phyloP scores from a whole-genome alignment of 2,888 invertebrate species.

The Nephrotoma guestfalica region DNA sequence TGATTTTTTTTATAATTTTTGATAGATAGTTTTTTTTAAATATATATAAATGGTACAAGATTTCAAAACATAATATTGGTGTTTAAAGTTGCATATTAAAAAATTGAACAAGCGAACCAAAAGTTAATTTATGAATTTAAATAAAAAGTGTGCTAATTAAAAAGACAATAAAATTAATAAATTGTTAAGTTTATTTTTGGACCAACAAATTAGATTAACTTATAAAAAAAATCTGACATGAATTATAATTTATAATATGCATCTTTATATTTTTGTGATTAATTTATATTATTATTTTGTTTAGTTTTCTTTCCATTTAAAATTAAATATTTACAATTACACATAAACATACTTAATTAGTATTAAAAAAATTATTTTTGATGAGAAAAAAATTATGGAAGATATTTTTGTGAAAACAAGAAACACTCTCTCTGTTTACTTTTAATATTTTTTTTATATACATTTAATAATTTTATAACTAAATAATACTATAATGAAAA shows the following conservation, averaged over 20 bases:
- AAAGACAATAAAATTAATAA: not conserved
- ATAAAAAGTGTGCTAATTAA: not conserved
- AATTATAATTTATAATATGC: not conserved
- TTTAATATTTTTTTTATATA: not conserved
- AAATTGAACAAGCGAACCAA: not conserved
- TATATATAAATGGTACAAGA: no score
- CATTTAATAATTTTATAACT: not conserved
- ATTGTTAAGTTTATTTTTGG: not conserved
- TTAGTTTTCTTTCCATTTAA: not conserved
- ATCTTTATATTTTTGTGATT: not conserved
- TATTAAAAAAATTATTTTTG: not conserved
- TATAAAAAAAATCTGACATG: not conserved
- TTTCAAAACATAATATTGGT: not conserved
- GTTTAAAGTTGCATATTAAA: not conserved
- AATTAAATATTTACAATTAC: not conserved
- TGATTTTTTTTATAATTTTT: not conserved
- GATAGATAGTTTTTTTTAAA: not conserved
- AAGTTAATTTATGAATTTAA: not conserved
- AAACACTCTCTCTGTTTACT: not conserved
- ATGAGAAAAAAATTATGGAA: not conserved
- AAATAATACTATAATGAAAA: not conserved
- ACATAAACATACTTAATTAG: not conserved
- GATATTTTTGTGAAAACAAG: not conserved
- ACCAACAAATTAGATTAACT: not conserved
- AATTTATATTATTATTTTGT: not conserved